phyloP scores from a whole-genome alignment of 1,140 invertebrate species.

The Paracyclopina nana region DNA sequence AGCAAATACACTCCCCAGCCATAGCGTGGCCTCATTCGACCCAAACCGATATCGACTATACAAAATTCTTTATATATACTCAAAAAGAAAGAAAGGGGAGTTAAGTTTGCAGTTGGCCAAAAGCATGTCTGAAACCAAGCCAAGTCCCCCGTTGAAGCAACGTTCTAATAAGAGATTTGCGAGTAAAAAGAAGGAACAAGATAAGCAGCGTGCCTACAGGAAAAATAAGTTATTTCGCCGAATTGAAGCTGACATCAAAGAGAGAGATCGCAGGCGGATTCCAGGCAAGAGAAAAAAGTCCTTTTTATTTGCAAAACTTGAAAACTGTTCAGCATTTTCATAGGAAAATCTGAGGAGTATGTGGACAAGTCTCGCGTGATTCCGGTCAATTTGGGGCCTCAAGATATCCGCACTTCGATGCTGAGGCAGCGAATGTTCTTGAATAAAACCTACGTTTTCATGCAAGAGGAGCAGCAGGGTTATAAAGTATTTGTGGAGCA shows the following conservation, averaged over 20 bases:
- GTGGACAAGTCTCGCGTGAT: background rate
- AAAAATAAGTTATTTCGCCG: background rate
- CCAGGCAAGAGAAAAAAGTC: background rate
- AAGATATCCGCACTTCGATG: background rate
- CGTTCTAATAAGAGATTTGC: too few species aligned
- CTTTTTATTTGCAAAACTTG: background rate
- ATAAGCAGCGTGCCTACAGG: background rate
- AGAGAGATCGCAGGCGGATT: background rate
- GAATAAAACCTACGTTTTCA: background rate
- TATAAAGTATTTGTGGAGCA: background rate
- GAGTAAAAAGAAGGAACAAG: background rate
- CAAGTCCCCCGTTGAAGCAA: too few species aligned
- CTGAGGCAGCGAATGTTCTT: background rate
- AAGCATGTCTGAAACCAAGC: too few species aligned
- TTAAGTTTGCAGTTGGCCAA: too few species aligned
- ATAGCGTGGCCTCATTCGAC: too few species aligned
- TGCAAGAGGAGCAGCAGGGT: background rate
- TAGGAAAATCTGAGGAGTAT: background rate
- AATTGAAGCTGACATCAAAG: conserved; percentile 1
- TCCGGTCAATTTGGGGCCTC: background rate
- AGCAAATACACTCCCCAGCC: too few species aligned
- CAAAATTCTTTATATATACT: too few species aligned
- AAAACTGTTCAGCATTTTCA: background rate
- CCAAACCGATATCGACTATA: too few species aligned
- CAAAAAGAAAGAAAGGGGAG: too few species aligned